Base-by-base conservation (phyloP, 2,797 vertebrate species). In the Hapalemur alaotrensis region DNA sequence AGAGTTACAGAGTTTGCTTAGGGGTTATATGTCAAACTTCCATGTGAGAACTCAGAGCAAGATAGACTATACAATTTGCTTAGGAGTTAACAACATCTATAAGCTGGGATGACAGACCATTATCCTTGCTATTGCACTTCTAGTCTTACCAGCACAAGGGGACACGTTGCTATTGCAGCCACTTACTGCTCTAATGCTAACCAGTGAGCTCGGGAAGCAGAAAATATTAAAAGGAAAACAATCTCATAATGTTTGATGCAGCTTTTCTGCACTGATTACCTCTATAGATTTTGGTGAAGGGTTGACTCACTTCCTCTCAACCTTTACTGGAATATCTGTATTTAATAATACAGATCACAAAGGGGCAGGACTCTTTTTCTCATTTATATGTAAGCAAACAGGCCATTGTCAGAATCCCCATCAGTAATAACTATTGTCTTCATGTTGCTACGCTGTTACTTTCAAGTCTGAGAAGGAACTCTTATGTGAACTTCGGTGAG, bases 401-500 rank as follows among this genome's bases (percentile, higher is more conserved):
- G 25, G 7, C 23, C 73, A 18, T n/a, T 76, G 52, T 70, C 82
- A 75, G 50, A 46, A 89, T 80, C 41, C 41, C 0, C 13, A 23
- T 75, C 50, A 89, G 20, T 72, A 88, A 89, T 54, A 30, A 65
- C 1, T 35, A 28, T 79, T 75, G 91, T 92, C 38, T 92, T 96
- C 79, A 72, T 72, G 35, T 46, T 91, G 54, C 23, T 79, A 35
- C 35, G 32, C 14, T 89, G 57, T 57, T 79, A 22, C 5, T 94
- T 85, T 95, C 46, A 93, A 48, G 12, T 50, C 38, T 93, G 23
- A 72, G n/a, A 94, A 92, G 18, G 86, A 90, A 80, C 59, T 59
- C 28, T 57, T 54, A 4, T 59, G 59, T 90, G 61, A 92, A 80
- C n/a, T 54, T 80, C 18, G 43, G 52, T 63, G 20, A 65, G 35